Conservation (phyloP, 2,797 vertebrate genomes). For the Premnoplex brunnescens region DNA sequence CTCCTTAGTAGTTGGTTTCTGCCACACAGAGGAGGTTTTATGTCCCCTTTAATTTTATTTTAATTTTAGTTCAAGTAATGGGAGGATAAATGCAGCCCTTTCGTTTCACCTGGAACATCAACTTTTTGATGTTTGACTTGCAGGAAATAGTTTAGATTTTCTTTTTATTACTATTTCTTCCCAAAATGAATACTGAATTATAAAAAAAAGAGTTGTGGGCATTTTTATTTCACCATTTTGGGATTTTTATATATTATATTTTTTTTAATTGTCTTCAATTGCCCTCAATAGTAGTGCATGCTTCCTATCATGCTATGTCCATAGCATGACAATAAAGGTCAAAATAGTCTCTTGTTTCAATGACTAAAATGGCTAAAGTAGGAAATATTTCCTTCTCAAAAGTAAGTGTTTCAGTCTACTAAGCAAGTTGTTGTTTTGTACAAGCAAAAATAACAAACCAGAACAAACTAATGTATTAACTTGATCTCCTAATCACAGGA, state of each 20-base stretch:
- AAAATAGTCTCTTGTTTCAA: background rate
- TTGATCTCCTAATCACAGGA: constrained; percentile 6
- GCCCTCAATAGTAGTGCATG: background rate
- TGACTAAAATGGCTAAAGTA: background rate
- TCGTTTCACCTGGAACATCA: constrained; percentile 14
- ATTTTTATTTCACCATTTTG: background rate
- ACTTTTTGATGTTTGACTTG: background rate
- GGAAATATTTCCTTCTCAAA: constrained; percentile 1
- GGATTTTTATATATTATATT: background rate
- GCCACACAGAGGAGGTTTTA: background rate
- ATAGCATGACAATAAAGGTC: background rate
- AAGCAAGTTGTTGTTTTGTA: background rate
- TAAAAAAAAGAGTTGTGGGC: background rate
- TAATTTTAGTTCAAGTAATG: background rate
- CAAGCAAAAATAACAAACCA: background rate
- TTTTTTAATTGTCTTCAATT: background rate
- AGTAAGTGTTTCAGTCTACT: background rate
- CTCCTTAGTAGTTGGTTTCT: background rate
- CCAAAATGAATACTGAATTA: background rate
- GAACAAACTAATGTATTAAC: background rate
- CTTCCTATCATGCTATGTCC: background rate
- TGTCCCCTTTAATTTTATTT: background rate
- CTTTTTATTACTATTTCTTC: background rate
- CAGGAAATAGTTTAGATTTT: background rate
- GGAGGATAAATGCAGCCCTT: background rate